Conservation (phyloP, 2,888 invertebrate genomes). For the Embidobia sp. region DNA sequence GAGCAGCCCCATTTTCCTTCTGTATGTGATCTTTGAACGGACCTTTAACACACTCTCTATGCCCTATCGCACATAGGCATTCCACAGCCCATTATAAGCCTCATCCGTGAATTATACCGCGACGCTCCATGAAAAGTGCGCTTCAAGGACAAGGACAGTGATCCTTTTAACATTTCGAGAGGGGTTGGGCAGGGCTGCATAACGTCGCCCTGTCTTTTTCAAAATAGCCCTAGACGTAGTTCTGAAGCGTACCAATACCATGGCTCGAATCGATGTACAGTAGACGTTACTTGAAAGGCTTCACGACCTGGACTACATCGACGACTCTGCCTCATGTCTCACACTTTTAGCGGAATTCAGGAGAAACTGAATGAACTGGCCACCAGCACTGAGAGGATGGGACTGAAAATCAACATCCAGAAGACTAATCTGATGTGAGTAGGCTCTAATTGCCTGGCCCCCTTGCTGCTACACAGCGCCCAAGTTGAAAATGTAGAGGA, state of each 20-base stretch:
- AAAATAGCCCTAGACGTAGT: constrained; percentile 1
- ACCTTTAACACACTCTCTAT: neutral
- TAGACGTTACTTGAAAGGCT: constrained; percentile 1
- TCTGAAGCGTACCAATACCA: neutral
- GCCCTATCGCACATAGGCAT: neutral
- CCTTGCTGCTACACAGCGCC: neutral
- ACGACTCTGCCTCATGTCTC: neutral
- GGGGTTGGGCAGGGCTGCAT: constrained; percentile 1
- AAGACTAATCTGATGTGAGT: constrained; percentile 1
- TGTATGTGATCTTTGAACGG: constrained; percentile 3
- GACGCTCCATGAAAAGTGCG: neutral
- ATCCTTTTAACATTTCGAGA: constrained; percentile 1
- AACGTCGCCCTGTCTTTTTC: neutral
- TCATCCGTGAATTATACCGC: constrained; percentile 2
- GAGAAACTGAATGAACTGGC: constrained; percentile 6
- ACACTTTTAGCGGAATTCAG: neutral
- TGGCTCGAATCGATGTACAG: neutral
- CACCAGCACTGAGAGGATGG: constrained; percentile 2
- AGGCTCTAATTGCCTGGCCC: neutral
- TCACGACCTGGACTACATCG: constrained; percentile 2
- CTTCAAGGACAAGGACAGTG: constrained; percentile 3
- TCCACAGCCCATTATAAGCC: neutral
- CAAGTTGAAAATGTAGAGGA: neutral
- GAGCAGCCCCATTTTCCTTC: constrained; percentile 3
- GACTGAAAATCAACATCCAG: constrained; percentile 8